Conservation (phyloP, 1,140 invertebrate species). For the Apis dorsata region DNA sequence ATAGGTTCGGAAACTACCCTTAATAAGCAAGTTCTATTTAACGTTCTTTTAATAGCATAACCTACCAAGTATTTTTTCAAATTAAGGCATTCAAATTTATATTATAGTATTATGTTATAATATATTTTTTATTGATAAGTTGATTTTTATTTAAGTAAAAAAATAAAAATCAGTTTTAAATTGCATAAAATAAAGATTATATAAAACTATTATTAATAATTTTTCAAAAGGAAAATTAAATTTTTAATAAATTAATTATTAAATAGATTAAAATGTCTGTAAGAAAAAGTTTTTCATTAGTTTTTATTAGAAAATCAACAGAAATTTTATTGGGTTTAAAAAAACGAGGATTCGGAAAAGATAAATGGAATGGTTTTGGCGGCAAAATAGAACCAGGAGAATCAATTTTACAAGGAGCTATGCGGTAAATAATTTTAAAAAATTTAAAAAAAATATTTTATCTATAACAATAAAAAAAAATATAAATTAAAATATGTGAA, state of each 20-base stretch:
- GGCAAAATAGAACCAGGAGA: constrained; percentile 88
- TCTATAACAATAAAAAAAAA: not conserved
- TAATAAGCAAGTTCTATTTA: not conserved
- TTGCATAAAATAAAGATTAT: not conserved
- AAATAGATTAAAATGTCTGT: constrained; percentile 33
- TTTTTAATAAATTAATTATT: not conserved
- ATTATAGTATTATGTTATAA: not conserved
- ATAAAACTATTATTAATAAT: not conserved
- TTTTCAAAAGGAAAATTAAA: not conserved
- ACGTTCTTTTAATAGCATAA: not conserved
- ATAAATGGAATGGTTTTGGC: constrained; percentile 91
- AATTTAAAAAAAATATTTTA: not conserved
- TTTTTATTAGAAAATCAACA: constrained; percentile 81
- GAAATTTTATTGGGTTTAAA: constrained; percentile 86
- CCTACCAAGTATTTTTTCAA: not conserved
- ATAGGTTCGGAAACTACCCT: not conserved
- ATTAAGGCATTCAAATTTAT: not conserved
- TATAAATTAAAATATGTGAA: not conserved
- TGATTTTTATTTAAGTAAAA: not conserved
- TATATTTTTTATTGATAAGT: not conserved
- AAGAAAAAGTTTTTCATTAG: constrained; percentile 82
- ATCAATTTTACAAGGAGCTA: constrained; percentile 83
- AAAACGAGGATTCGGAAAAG: constrained; percentile 86
- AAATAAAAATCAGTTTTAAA: not conserved
- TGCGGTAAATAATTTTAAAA: constrained; percentile 74